A percentile compares a stretch with the other conserved stretches of the same genome.
These are phyloP conservation scores for Simalia tracyae DNA, from an alignment of 2,797 vertebrate species.

Conservation along the genomic window DNA sequence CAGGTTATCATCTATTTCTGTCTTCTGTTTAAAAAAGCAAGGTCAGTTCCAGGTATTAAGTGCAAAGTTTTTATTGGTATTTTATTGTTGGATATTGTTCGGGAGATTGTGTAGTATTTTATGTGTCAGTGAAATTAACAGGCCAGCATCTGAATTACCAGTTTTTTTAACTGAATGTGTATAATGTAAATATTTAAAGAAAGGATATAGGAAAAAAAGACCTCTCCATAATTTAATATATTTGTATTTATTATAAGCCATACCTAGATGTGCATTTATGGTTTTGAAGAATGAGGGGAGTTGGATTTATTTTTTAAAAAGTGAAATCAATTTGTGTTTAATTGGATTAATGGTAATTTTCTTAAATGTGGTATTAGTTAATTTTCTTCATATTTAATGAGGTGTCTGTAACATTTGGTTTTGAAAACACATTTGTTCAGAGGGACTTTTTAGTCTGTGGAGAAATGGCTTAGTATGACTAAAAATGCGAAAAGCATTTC, in stretches of 20 bases:
- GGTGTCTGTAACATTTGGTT: neutral
- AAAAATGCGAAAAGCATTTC: neutral
- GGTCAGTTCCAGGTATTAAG: neutral
- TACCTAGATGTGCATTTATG: neutral
- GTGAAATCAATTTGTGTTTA: neutral
- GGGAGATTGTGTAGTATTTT: neutral
- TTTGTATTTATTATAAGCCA: neutral
- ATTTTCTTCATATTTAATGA: neutral
- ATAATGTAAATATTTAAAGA: neutral
- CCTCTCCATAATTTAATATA: neutral
- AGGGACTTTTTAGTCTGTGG: neutral
- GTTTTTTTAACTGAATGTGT: neutral
- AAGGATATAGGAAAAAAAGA: neutral
- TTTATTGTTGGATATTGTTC: neutral
- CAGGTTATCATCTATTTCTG: neutral
- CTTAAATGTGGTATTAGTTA: neutral
- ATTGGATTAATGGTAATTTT: neutral
- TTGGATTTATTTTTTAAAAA: neutral
- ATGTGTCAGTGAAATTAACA: neutral
- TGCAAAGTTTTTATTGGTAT: neutral
- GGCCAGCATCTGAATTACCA: neutral
- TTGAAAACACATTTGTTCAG: neutral
- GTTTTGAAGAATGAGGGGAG: neutral
- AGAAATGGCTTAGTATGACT: neutral
- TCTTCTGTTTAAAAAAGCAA: neutral